Evolutionary conservation across 2,113 vertebrate species (phyloP), one percentile per base, ranked within the genome.

Genomic region (Epinephelus moara): DNA sequence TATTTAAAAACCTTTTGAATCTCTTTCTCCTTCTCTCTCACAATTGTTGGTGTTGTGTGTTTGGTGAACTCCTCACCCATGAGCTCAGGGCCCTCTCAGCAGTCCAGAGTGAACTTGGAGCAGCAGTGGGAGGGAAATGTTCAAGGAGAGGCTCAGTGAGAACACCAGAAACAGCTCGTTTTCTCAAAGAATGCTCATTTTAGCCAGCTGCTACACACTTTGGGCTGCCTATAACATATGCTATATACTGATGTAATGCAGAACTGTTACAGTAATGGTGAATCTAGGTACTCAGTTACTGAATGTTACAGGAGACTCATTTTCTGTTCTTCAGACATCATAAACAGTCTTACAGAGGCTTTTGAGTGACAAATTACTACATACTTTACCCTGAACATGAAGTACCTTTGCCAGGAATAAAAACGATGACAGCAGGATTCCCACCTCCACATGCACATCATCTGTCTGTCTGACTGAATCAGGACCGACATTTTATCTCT

Each of bases 1-100:
- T 53, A 33, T 85, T 85, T 59, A 73, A 84, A 68, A 81, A 75
- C 71, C 66, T 59, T 74, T 23, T 56, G 52, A 61, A 52, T 53
- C 10, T 47, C 33, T 30, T 13, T 77, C 57, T 57, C 33, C 33
- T 37, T 37, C 17, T 23, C 12, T 45, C 33, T 7, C 69, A 33
- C 27, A 75, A 57, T 82, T 23, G 15, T 55, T 67, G 55, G 52
- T 77, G 50, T 42, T 82, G 52, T 77, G 86, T 67, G 37, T 49
- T 55, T 50, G 23, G 25, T 74, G 77, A 86, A 82, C 75, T 69
- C 25, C 6, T 78, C 71, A 75, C 68, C 70, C n/a, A 1, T 21
- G 47, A 55, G 68, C 47, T 15, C 30, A 11, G 27, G 55, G 27
- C 67, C 33, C 69, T 71, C 74, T 79, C 57, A 12, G 25, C 13